phyloP scores from a whole-genome alignment of 2,888 invertebrate species.

The Salpingus planirostris region DNA sequence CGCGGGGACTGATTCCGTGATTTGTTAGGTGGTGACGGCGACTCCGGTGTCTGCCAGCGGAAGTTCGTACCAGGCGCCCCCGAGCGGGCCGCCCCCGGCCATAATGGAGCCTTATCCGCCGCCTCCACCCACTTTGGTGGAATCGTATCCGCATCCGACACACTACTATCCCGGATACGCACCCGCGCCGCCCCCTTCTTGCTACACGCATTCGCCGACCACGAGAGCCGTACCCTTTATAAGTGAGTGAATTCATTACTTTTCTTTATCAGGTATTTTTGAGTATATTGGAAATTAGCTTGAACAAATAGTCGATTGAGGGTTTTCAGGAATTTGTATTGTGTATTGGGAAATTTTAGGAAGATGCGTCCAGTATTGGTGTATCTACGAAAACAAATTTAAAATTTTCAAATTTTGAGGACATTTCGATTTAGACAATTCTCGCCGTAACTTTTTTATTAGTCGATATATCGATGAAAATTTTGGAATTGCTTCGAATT shows the following conservation, averaged over 20 bases:
- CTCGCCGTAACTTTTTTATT: too few species aligned
- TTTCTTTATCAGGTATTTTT: too few species aligned
- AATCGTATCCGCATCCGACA: conserved; percentile 37
- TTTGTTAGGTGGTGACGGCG: conserved; percentile 39
- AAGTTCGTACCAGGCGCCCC: conserved; percentile 39
- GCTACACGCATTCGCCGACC: conserved; percentile 52
- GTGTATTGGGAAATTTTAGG: too few species aligned
- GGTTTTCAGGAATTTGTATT: too few species aligned
- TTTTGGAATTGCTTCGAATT: too few species aligned
- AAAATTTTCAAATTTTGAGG: too few species aligned
- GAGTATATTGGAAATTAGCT: too few species aligned
- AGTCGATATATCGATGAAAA: too few species aligned
- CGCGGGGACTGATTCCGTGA: conserved; percentile 26
- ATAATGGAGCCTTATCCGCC: conserved; percentile 35
- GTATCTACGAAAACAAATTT: too few species aligned
- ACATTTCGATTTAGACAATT: too few species aligned
- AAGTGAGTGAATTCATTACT: conserved; percentile 43
- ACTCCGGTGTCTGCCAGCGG: conserved; percentile 29
- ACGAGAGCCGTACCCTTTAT: conserved; percentile 55
- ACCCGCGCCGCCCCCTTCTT: conserved; percentile 43
- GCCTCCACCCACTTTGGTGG: conserved; percentile 40
- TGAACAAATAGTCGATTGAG: too few species aligned
- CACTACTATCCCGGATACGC: conserved; percentile 49
- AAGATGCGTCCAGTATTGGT: too few species aligned
- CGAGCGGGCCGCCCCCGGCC: conserved; percentile 32